Evolutionary conservation across 1,140 invertebrate species (phyloP), one percentile per base, ranked within the genome.

Genomic region (Megalopta genalis): DNA sequence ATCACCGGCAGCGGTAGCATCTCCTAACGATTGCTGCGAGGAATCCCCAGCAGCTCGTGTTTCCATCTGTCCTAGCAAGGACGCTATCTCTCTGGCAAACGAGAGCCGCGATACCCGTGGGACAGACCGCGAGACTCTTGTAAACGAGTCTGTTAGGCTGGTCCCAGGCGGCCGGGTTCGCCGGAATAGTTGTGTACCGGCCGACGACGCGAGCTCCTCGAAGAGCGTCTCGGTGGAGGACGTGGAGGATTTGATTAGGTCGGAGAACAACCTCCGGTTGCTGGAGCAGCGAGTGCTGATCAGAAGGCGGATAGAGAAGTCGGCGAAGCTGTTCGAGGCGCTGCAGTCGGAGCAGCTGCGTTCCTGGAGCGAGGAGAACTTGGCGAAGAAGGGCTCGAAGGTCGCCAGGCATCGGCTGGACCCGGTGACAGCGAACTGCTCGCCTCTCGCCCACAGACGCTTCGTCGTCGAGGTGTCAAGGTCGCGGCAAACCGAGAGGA

Each of bases 171-270:
- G 2, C 0, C 39, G 32, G 32, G 32, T 4, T 32, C 32, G 32
- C 32, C 32, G 39, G 10, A 54, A 18, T 8, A 23, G n/a, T 2
- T 9, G 23, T 16, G 2, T 1, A 18, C 8, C 3, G 7, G n/a
- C 3, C 18, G 60, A 79, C n/a, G 6, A 66, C 62, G 70, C 14
- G 1, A 70, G 46, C 16, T 83, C 86, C 57, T 90, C 89, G 1
- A 75, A 79, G 39, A 90, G 89, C 70, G 83, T 90, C 2, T 90
- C 89, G 6, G 64, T 88, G 7, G 89, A 90, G 67, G 89, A 90
- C 75, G 86, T 90, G 6, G 88, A 90, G 21, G 87, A 90, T 10
- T 67, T 90, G 21, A 89, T 90, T 4, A 71, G 82, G 32, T 86
- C 88, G 0, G 86, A 89, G 64, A 81, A 89, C 60, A 89, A 90